Conservation (phyloP, 2,113 vertebrate genomes). For the Oxyruncus cristatus region DNA sequence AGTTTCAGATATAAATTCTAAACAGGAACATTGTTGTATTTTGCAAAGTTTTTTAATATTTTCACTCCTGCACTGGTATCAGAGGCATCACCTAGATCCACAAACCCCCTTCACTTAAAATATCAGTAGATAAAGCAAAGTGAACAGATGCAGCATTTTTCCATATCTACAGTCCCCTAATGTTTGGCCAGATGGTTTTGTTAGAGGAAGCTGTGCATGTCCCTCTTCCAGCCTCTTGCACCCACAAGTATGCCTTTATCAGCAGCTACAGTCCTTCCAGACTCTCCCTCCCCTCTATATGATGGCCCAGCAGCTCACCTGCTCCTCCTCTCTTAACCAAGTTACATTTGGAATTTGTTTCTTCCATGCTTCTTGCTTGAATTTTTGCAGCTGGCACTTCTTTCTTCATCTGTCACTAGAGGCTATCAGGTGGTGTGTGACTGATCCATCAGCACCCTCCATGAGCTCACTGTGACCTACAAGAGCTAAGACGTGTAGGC, state of each 20-base stretch:
- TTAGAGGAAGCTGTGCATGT: not conserved
- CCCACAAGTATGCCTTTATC: not conserved
- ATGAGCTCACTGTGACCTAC: not conserved
- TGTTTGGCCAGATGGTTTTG: not conserved
- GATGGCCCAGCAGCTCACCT: not conserved
- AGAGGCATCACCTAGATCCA: not conserved
- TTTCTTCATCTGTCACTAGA: not conserved
- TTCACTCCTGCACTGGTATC: not conserved
- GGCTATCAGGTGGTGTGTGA: not conserved
- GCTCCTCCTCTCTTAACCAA: not conserved
- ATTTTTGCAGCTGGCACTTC: not conserved
- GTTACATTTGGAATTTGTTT: not conserved
- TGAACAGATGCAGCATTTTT: not conserved
- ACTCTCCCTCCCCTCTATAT: fast-evolving
- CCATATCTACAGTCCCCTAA: not conserved
- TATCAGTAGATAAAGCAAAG: not conserved
- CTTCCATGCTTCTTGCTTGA: not conserved
- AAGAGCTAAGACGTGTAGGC: not conserved
- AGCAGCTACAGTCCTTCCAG: not conserved
- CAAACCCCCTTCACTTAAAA: not conserved
- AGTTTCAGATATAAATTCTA: not conserved
- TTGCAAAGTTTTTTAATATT: not conserved
- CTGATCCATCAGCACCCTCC: not conserved
- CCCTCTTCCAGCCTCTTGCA: not conserved
- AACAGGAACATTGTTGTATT: not conserved